Evolutionary conservation across 2,888 invertebrate genomes (phyloP), one percentile per base, ranked within the genome.

Genomic region (Agrochola litura): DNA sequence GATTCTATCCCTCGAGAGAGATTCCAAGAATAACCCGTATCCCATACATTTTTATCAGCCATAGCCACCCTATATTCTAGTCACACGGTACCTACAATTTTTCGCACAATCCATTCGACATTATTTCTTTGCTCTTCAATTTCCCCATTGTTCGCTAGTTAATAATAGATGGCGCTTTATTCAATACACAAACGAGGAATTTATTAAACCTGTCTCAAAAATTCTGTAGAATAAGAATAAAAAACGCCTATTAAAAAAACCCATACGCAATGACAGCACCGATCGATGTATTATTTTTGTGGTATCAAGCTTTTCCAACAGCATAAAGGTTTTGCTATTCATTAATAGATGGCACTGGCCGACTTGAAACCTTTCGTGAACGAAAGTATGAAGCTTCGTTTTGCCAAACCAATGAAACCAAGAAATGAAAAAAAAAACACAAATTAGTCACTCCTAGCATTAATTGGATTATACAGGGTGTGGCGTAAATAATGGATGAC

Each of bases 131-230:
- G 19, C 0, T 6, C 6, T 46, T 46, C 0, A 25, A 25, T 30
- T 30, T 30, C 2, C 1, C 30, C 30, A 30, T 8, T 30, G 49
- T 67, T 14, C 1, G 37, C 70, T 77, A 80, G 30, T 76, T 16
- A 52, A 19, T 22, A 41, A 71, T 56, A 84, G 83, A 84, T 84
- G 84, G 81, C 84, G 72, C 46, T 73, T 8, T 30, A n/a, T 37
- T 52, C 41, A 49, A 14, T 6, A 19, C 2, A 6, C 16, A 63
- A 8, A 25, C 3, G 3, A 30, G 2, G 14, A 19, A 41, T 43
- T 46, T 46, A 4, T 12, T 12, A 12, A 46, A 46, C 12, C 46
- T 14, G 1, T 25, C 5, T 37, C 14, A 6, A 67, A 14, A 14
- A 9, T 19, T 16, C 19, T 14, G 0, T n/a, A 12, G 6, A 49